A percentile compares a stretch with the other conserved stretches of the same genome.
phyloP scores from a whole-genome alignment of 2,113 vertebrate species.

The Oceanodroma tethys region DNA sequence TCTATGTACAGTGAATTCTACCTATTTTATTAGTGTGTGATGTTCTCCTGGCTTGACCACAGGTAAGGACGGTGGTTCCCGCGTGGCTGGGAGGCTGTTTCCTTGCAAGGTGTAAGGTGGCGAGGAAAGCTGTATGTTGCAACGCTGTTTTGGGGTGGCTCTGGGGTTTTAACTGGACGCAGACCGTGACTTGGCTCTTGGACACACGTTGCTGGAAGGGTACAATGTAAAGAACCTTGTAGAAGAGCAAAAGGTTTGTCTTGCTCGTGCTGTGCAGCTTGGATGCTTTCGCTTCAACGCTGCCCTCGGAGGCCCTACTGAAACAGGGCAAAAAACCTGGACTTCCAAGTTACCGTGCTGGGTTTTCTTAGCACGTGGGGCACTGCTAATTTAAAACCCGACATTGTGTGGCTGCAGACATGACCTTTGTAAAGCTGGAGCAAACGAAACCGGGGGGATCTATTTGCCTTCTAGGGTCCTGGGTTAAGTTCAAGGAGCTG shows the following conservation, averaged over 20 bases:
- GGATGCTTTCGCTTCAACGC: accelerated
- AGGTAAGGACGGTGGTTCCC: not conserved
- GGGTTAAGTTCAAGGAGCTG: not conserved
- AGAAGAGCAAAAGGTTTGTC: not conserved
- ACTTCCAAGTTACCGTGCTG: not conserved
- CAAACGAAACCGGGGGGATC: not conserved
- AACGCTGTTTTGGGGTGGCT: not conserved
- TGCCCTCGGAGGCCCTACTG: not conserved
- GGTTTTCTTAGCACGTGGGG: not conserved
- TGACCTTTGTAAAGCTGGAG: not conserved
- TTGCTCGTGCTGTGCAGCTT: not conserved
- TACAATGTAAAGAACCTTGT: accelerated
- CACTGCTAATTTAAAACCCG: not conserved
- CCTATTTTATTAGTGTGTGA: accelerated
- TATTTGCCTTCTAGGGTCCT: not conserved
- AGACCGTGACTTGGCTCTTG: not conserved
- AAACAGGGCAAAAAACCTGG: not conserved
- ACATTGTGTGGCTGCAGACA: not conserved
- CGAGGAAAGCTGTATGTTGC: not conserved
- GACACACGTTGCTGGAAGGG: accelerated
- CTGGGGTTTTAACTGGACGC: not conserved
- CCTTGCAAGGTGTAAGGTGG: not conserved
- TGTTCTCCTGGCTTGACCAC: not conserved
- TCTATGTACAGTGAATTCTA: accelerated
- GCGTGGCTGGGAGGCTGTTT: not conserved